phyloP scores from a whole-genome alignment of 2,797 vertebrate genomes.

The Pogonophryne albipinna region DNA sequence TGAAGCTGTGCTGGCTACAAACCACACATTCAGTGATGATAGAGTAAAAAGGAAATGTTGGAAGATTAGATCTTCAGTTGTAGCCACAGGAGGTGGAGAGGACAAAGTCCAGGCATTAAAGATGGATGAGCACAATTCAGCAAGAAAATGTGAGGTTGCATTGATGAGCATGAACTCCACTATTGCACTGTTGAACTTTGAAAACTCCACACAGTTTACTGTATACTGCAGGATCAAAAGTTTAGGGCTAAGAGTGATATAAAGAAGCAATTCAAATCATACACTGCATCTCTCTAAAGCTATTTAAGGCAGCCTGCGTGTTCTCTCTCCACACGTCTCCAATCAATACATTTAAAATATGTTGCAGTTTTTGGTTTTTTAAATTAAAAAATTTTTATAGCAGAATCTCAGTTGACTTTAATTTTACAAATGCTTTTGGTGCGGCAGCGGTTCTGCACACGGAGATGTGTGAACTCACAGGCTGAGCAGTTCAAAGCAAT shows the following conservation, averaged over 20 bases:
- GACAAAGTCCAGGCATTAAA: constrained; percentile 37
- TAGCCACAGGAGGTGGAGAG: constrained; percentile 12
- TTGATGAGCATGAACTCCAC: constrained; percentile 30
- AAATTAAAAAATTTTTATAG: neutral
- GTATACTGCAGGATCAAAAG: constrained; percentile 23
- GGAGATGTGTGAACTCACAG: constrained; percentile 1
- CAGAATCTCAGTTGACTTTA: constrained; percentile 3
- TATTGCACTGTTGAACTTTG: constrained; percentile 25
- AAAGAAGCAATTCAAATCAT: constrained; percentile 20
- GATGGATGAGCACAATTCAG: constrained; percentile 45
- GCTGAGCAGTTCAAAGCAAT: constrained; percentile 26
- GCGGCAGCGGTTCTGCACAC: neutral
- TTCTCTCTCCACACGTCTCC: neutral
- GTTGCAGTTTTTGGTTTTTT: neutral
- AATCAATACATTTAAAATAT: neutral
- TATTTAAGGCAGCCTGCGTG: neutral
- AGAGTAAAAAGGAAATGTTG: constrained; percentile 15
- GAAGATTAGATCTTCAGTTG: constrained; percentile 16
- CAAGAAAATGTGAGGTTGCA: constrained; percentile 30
- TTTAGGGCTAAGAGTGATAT: constrained; percentile 13
- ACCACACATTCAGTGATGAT: constrained; percentile 10
- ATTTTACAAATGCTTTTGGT: constrained; percentile 8
- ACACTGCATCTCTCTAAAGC: constrained; percentile 7
- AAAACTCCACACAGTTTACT: constrained; percentile 8
- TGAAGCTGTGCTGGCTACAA: neutral